Conservation (phyloP, 2,113 vertebrate species). For the Tychaedon coryphoeus region DNA sequence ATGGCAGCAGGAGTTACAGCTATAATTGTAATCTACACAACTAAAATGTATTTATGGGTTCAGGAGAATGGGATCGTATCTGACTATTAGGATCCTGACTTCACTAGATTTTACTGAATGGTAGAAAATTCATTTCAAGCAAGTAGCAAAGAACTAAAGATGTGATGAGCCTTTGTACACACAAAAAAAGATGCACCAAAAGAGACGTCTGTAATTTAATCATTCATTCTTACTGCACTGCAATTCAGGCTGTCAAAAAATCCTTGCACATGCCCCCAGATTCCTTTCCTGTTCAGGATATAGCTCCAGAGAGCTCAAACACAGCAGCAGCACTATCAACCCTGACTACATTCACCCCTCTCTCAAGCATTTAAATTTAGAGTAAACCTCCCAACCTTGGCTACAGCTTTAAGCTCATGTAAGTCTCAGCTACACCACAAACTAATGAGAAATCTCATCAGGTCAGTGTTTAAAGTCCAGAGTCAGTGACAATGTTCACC, state of each 20-base stretch:
- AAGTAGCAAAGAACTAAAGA: not conserved
- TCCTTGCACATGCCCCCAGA: not conserved
- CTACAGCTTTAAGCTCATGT: not conserved
- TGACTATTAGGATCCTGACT: not conserved
- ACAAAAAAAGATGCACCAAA: not conserved
- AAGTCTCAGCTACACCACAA: not conserved
- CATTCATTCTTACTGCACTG: not conserved
- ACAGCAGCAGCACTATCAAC: not conserved
- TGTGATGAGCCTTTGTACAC: slow-evolving; percentile 11
- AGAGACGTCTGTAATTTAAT: not conserved
- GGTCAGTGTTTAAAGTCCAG: not conserved
- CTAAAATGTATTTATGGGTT: not conserved
- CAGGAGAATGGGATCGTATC: not conserved
- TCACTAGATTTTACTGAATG: not conserved
- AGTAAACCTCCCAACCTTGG: not conserved
- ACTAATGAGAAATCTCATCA: not conserved
- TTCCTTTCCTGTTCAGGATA: not conserved
- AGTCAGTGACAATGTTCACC: not conserved
- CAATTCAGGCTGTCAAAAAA: not conserved
- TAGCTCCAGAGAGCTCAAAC: not conserved
- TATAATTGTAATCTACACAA: not conserved
- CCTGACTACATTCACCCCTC: not conserved
- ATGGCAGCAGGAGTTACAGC: not conserved
- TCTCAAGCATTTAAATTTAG: not conserved
- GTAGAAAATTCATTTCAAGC: not conserved